Evolutionary conservation across 2,113 vertebrate species (phyloP).

Genomic region (Callocephalon fimbriatum): DNA sequence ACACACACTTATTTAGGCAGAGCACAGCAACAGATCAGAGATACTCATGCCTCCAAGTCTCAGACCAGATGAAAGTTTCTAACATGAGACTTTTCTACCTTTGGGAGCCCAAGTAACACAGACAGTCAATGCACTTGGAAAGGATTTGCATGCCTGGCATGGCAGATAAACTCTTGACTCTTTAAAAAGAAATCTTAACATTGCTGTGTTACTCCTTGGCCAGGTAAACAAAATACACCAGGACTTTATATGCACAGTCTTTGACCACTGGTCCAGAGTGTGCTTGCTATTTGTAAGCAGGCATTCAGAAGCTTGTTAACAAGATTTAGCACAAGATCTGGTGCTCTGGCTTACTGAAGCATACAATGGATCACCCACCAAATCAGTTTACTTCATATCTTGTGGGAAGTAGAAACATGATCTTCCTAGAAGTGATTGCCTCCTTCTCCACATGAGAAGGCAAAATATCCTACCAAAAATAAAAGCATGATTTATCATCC

Average conservation of each 20-base stretch:
- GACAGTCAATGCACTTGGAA: neutral
- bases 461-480: neutral
- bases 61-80: neutral
- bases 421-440: neutral
- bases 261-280: neutral
- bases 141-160: neutral
- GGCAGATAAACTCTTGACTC: neutral
- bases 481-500: neutral
- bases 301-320: neutral
- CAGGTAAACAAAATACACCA: neutral
- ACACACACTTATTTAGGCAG: slow-evolving; percentile 23
- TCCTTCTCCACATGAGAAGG: neutral
- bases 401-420: neutral
- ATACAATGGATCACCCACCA: neutral
- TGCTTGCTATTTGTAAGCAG: neutral
- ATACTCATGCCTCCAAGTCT: neutral
- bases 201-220: neutral
- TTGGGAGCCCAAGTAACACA: neutral
- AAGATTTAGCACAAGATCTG: neutral
- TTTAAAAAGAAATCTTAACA: neutral
- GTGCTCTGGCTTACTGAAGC: neutral
- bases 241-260: neutral
- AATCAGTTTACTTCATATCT: neutral
- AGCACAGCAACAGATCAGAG: neutral
- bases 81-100: neutral